Percentiles rank a stretch among this genome's conserved stretches.
Conservation (phyloP, 2,888 invertebrate species). For the Andrena dorsata region DNA sequence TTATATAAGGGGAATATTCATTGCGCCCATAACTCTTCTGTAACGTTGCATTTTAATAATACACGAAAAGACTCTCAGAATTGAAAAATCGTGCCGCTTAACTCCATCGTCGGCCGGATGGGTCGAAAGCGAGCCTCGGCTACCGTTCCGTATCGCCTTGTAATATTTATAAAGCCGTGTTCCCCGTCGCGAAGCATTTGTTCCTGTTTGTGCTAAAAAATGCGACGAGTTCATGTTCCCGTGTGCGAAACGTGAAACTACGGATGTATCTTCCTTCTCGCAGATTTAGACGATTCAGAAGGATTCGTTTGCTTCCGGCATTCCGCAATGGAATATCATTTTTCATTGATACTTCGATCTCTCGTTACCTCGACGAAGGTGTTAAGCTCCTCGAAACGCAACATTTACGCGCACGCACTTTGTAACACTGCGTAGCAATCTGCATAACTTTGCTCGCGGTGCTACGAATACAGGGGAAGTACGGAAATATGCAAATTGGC, state of each 20-base stretch:
- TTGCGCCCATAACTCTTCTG: conserved; percentile 67
- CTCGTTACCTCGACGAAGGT: no score
- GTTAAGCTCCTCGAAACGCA: no score
- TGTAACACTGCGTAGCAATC: no score
- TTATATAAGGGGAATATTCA: conserved; percentile 73
- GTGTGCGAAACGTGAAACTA: neutral
- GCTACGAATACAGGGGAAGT: no score
- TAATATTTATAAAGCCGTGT: conserved; percentile 33
- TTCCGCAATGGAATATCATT: no score
- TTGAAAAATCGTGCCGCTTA: conserved; percentile 72
- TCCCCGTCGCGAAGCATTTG: neutral
- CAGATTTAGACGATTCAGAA: no score
- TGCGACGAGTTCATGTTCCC: neutral
- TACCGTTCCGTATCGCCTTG: conserved; percentile 20
- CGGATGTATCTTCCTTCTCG: neutral
- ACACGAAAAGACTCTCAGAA: conserved; percentile 72
- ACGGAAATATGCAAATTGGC: neutral
- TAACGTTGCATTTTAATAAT: conserved; percentile 73
- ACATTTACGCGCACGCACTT: no score
- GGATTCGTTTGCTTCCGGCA: no score
- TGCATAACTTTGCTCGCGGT: no score
- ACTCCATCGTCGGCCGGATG: conserved; percentile 59
- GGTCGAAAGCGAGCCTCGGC: conserved; percentile 46
- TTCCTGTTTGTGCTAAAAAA: neutral
- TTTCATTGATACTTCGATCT: no score